Percentiles rank a stretch among this genome's conserved stretches.
phyloP scores from a whole-genome alignment of 2,113 vertebrate species.

The Solenodon paradoxus region DNA sequence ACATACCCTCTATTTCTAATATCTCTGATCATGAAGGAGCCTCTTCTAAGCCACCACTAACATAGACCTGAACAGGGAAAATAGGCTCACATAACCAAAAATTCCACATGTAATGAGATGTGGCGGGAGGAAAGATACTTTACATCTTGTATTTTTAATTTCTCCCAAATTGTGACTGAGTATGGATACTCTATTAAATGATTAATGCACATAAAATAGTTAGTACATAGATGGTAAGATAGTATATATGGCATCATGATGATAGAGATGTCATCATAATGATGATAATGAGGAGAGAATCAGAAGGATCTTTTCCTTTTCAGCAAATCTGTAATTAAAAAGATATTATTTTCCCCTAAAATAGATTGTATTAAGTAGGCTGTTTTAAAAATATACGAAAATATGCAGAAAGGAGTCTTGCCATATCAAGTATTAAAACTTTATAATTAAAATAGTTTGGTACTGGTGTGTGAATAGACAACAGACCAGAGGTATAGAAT shows the following conservation, averaged over 20 bases:
- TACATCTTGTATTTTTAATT: neutral
- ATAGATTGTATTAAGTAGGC: neutral
- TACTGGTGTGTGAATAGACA: no score
- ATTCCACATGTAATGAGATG: neutral
- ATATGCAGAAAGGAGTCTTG: neutral
- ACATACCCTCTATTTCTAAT: constrained; percentile 4
- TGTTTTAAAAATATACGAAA: neutral
- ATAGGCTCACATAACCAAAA: neutral
- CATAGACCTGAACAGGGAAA: neutral
- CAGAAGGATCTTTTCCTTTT: neutral
- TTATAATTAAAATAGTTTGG: neutral
- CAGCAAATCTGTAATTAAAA: neutral
- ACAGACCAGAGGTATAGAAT: neutral
- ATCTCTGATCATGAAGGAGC: neutral
- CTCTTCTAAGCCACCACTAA: neutral
- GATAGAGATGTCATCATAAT: neutral
- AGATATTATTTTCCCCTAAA: neutral
- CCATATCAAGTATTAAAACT: neutral
- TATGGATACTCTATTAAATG: neutral
- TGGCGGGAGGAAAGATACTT: neutral
- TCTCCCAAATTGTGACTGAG: neutral
- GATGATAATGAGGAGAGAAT: neutral
- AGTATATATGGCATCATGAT: neutral
- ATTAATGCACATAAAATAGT: neutral
- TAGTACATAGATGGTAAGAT: neutral